Conservation (phyloP, 2,797 vertebrate genomes). For the Gymnoscopelus microlampas region DNA sequence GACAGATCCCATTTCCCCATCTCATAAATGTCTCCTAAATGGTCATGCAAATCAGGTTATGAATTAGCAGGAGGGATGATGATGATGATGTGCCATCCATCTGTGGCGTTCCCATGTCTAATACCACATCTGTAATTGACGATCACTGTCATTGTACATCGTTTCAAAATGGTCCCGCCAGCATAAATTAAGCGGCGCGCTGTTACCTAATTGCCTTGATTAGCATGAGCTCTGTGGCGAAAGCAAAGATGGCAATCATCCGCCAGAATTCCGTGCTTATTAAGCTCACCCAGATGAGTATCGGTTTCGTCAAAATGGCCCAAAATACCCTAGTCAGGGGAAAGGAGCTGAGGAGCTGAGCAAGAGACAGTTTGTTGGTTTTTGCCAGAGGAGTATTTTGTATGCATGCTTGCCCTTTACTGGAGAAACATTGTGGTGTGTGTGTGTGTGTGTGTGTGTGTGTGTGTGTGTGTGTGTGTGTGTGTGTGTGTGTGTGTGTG, state of each 20-base stretch:
- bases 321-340: slow-evolving; percentile 23
- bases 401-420: too few species aligned
- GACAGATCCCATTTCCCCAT: slow-evolving; percentile 68
- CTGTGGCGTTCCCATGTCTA: slow-evolving; percentile 59
- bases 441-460: too few species aligned
- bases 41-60: slow-evolving; percentile 74
- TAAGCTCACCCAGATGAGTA: slow-evolving; percentile 25
- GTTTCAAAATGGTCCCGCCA: slow-evolving; percentile 63
- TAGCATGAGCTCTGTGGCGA: slow-evolving; percentile 64
- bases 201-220: slow-evolving; percentile 75
- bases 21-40: slow-evolving; percentile 75
- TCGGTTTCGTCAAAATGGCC: slow-evolving; percentile 7
- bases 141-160: slow-evolving; percentile 72
- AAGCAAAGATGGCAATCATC: slow-evolving; percentile 58
- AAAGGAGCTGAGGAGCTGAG: neutral
- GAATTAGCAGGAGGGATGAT: slow-evolving; percentile 66
- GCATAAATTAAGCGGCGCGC: slow-evolving; percentile 75
- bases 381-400: neutral
- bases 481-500: too few species aligned
- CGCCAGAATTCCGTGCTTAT: slow-evolving; percentile 44
- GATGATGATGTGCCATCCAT: slow-evolving; percentile 68
- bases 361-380: neutral
- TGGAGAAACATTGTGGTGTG: too few species aligned
- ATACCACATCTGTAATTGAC: slow-evolving; percentile 71
- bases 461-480: too few species aligned